phyloP scores from a whole-genome alignment of 2,888 invertebrate species.

The Pterobdella sp. region DNA sequence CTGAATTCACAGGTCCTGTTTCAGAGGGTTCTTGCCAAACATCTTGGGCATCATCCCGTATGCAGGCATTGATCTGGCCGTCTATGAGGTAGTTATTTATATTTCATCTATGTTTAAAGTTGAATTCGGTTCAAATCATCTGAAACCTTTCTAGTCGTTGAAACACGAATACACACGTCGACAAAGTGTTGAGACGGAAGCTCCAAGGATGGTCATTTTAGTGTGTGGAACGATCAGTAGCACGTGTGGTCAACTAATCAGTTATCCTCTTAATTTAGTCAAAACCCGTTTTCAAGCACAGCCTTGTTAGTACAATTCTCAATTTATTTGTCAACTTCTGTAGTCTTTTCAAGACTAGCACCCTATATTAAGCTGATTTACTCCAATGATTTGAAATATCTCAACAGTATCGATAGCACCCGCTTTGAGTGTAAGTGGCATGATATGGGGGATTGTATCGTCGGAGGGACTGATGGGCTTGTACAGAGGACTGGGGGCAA shows the following conservation, averaged over 20 bases:
- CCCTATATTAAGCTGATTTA: background rate
- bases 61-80: slow-evolving; percentile 94
- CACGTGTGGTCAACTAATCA: slow-evolving; percentile 42
- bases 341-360: background rate
- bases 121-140: background rate
- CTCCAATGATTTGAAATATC: background rate
- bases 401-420: background rate
- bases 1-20: slow-evolving; percentile 63
- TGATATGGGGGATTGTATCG: slow-evolving; percentile 8
- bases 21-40: slow-evolving; percentile 94
- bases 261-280: slow-evolving; percentile 42
- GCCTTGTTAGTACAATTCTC: background rate
- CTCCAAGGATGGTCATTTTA: slow-evolving; percentile 38
- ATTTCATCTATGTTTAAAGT: background rate
- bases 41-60: slow-evolving; percentile 88
- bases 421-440: slow-evolving; percentile 1
- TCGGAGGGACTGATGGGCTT: slow-evolving; percentile 15
- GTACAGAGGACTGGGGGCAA: slow-evolving; percentile 22
- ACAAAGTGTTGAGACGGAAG: slow-evolving; percentile 37
- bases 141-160: slow-evolving; percentile 38
- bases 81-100: slow-evolving; percentile 66
- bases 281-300: slow-evolving; percentile 41
- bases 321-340: background rate
- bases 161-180: slow-evolving; percentile 38
- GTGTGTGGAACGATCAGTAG: slow-evolving; percentile 40